A percentile compares a stretch with the other conserved stretches of the same genome.
These are phyloP conservation scores for Anomalospiza imberbis DNA, from an alignment of 2,797 vertebrate species.

Conservation along the genomic window DNA sequence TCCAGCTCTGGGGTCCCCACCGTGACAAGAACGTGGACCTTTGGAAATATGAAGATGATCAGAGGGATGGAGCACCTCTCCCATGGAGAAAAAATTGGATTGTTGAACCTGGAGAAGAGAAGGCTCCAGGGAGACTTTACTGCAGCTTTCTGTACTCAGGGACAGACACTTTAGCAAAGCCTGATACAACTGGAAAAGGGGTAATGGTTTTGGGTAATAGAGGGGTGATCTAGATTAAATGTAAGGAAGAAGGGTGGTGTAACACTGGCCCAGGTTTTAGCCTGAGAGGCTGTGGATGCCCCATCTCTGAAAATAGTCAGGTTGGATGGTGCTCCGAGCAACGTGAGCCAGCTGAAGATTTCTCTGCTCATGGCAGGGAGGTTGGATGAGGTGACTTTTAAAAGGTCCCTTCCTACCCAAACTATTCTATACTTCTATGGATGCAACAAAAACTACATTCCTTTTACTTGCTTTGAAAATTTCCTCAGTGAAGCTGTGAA, in stretches of 20 bases:
- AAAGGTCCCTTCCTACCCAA: background rate
- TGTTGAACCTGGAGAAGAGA: background rate
- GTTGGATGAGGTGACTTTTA: background rate
- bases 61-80: background rate
- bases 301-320: background rate
- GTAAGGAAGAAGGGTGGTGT: background rate
- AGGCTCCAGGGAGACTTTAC: background rate
- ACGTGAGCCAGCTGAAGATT: background rate
- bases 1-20: background rate
- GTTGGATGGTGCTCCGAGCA: background rate
- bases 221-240: background rate
- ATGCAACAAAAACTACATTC: background rate
- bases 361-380: background rate
- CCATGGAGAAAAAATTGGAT: background rate
- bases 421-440: background rate
- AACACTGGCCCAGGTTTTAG: background rate
- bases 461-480: background rate
- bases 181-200: background rate
- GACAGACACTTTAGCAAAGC: background rate
- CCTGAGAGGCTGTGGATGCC: background rate
- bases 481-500: background rate
- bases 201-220: background rate
- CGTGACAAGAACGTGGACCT: fast-evolving
- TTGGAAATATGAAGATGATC: background rate
- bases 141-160: background rate